These are phyloP conservation scores for Neoscelio sp. DNA, from an alignment of 2,888 invertebrate genomes.

Conservation along the genomic window DNA sequence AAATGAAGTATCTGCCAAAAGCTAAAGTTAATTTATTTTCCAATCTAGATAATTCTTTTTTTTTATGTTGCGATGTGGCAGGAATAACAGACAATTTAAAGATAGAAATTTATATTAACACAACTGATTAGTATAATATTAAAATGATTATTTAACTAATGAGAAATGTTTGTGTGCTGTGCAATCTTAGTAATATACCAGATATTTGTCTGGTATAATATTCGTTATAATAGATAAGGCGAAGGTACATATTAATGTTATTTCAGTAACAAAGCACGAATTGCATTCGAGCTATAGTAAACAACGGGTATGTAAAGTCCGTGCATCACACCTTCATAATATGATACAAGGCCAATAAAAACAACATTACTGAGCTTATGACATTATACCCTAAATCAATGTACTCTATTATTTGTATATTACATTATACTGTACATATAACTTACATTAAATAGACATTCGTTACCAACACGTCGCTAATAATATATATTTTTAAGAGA, in stretches of 20 bases:
- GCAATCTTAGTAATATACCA: slow-evolving; percentile 10
- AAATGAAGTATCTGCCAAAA: no score
- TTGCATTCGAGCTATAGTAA: slow-evolving; percentile 41
- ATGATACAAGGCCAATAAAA: slow-evolving; percentile 28
- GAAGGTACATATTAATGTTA: slow-evolving; percentile 48
- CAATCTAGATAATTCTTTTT: no score
- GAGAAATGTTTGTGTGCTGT: background rate
- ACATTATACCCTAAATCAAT: slow-evolving; percentile 1
- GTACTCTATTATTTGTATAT: background rate
- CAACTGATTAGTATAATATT: no score
- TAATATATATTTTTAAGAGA: no score
- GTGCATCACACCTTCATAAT: slow-evolving; percentile 36
- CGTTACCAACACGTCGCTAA: no score
- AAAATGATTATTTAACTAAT: background rate
- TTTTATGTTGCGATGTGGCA: no score
- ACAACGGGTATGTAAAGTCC: slow-evolving; percentile 28
- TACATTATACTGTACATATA: background rate
- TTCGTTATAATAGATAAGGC: slow-evolving; percentile 48
- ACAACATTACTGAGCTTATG: slow-evolving; percentile 4
- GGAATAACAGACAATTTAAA: no score
- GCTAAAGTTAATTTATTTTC: no score
- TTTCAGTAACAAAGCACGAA: slow-evolving; percentile 44
- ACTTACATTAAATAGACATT: no score
- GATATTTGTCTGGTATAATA: slow-evolving; percentile 51
- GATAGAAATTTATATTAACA: no score